These are phyloP conservation scores for Metallyticus violacea DNA, from an alignment of 2,888 invertebrate species.

Conservation along the genomic window DNA sequence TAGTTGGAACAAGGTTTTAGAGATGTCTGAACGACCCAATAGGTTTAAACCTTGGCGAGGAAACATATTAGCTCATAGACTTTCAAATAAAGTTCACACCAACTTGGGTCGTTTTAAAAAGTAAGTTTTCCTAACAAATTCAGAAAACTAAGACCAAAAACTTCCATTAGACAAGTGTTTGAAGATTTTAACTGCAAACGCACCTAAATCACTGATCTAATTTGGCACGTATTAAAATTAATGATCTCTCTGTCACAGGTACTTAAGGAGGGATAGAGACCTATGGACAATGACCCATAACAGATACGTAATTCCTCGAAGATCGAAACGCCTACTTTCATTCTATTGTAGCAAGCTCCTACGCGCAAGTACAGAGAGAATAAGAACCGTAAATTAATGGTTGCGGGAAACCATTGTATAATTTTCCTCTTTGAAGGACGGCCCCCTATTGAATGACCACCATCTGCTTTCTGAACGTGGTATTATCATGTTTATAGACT, in stretches of 20 bases:
- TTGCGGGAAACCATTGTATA: not conserved
- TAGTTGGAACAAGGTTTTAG: no score
- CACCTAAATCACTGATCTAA: not conserved
- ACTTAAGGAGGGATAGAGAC: not conserved
- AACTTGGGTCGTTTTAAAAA: no score
- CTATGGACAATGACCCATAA: not conserved
- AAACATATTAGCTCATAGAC: no score
- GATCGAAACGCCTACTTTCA: not conserved
- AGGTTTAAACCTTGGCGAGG: no score
- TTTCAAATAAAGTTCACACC: no score
- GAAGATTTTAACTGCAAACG: not conserved
- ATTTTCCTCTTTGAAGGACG: not conserved
- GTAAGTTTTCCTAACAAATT: no score
- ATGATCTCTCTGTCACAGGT: not conserved
- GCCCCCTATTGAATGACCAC: not conserved
- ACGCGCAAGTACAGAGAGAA: not conserved
- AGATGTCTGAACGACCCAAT: no score
- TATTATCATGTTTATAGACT: not conserved
- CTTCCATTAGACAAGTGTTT: not conserved
- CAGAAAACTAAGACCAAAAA: no score
- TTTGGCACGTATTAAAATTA: not conserved
- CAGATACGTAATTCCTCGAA: not conserved
- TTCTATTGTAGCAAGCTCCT: not conserved
- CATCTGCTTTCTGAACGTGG: not conserved
- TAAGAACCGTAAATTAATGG: slow-evolving; percentile 7